Conservation (phyloP, 1,140 invertebrate genomes). For the Pectinophora gossypiella region DNA sequence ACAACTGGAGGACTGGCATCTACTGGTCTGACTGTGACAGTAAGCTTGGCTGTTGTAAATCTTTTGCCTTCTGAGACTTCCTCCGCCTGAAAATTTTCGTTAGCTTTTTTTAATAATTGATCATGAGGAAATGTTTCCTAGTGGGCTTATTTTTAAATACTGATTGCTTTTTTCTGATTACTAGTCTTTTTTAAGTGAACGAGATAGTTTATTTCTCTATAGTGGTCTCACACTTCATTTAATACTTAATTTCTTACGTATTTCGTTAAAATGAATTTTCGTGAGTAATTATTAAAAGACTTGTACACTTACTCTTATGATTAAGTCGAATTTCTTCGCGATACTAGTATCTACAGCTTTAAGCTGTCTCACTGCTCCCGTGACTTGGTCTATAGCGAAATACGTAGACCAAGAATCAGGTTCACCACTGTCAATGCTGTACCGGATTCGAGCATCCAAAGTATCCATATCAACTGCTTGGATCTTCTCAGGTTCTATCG, state of each 20-base stretch:
- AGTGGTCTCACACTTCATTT: too few relatives aligned
- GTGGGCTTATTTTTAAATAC: too few relatives aligned
- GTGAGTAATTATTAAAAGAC: too few relatives aligned
- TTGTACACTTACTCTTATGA: constrained; percentile 71
- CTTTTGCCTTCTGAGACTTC: constrained; percentile 86
- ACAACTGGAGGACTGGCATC: constrained; percentile 90
- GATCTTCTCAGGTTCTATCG: constrained; percentile 90
- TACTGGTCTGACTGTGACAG: constrained; percentile 87
- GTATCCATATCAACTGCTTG: constrained; percentile 93
- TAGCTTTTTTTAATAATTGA: too few relatives aligned
- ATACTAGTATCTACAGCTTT: constrained; percentile 86
- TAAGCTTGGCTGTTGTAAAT: constrained; percentile 88
- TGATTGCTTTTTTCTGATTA: too few relatives aligned
- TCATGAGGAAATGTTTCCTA: too few relatives aligned
- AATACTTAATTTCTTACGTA: too few relatives aligned
- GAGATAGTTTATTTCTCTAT: too few relatives aligned
- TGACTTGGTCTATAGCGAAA: constrained; percentile 88
- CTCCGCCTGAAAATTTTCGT: constrained; percentile 77
- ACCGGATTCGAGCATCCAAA: constrained; percentile 84
- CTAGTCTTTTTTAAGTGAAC: too few relatives aligned
- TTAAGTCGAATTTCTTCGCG: constrained; percentile 80
- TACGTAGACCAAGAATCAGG: constrained; percentile 86
- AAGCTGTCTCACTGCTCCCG: constrained; percentile 87
- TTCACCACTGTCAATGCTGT: constrained; percentile 87
- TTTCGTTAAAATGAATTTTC: too few relatives aligned